phyloP scores from a whole-genome alignment of 2,888 invertebrate genomes.

The Hesperia comma region DNA sequence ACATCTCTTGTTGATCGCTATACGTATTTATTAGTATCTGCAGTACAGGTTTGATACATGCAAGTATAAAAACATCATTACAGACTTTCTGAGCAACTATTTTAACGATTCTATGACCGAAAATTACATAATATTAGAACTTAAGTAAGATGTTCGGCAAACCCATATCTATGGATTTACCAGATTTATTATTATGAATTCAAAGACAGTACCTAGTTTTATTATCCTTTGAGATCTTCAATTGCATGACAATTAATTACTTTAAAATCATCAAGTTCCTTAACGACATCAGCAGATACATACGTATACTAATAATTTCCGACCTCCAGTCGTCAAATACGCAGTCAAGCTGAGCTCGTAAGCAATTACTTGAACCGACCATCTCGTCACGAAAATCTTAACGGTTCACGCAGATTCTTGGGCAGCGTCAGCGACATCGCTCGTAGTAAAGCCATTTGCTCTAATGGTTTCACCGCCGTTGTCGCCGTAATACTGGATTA shows the following conservation, averaged over 20 bases:
- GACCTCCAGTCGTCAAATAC: conserved; percentile 40
- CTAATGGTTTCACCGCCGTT: conserved; percentile 60
- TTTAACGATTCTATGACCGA: neutral
- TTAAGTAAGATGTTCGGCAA: too few relatives aligned
- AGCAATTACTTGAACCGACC: conserved; percentile 57
- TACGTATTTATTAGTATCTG: conserved; percentile 22
- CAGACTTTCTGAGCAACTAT: neutral
- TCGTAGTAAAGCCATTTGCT: conserved; percentile 65
- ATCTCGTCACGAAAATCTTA: conserved; percentile 70
- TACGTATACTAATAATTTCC: conserved; percentile 4
- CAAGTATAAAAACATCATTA: neutral
- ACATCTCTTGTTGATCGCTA: conserved; percentile 19
- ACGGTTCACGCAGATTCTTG: conserved; percentile 59
- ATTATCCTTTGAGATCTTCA: neutral
- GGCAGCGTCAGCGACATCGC: conserved; percentile 58
- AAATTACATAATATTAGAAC: neutral
- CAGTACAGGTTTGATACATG: conserved; percentile 19
- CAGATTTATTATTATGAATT: too few relatives aligned
- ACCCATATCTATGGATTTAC: too few relatives aligned
- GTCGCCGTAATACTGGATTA: conserved; percentile 37
- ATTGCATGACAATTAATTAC: too few relatives aligned
- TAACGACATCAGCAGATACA: too few relatives aligned
- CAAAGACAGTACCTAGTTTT: neutral
- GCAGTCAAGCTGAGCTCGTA: conserved; percentile 45
- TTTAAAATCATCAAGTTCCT: too few relatives aligned